Base-by-base conservation (phyloP, 2,888 invertebrate species). In the Tetheella fluctuosa region DNA sequence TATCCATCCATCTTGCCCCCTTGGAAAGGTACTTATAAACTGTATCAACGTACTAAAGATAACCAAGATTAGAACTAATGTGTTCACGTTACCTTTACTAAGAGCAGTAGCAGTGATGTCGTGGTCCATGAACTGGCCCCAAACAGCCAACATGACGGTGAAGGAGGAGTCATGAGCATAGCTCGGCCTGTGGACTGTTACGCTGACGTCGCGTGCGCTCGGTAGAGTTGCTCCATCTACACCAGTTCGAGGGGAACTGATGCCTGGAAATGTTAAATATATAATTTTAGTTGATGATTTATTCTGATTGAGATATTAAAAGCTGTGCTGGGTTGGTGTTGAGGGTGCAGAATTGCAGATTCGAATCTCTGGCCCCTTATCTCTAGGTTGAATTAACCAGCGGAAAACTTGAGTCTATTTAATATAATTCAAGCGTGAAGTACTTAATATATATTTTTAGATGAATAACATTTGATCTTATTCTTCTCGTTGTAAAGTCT, bases 91-190 rank as follows among this genome's bases (percentile, higher is more conserved):
- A 88, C 96, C 96, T 78, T 95, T 95, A 71, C 95, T 96, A 8
- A 96, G 87, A 0, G 97, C 97, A 0, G 97, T 97, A 7, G 97
- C 96, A 0, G 97, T 97, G 60, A 98, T 95, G 70, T 98, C 98
- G 71, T 98, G 97, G 84, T 97, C 97, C 15, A 98, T 79, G 85
- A 98, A 97, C 89, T 98, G 97, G 0, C 97, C 98, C 94, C 97
- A 98, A 5, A 97, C 96, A 0, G 97, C 97, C 64, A 97, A 83
- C 96, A 98, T 96, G 0, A 97, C 96, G 0, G 97, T 96, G 81
- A 97, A 97, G 68, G 95, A 91, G 0, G 95, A 95, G 84, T 97
- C 97, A 56, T 95, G 95, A 42, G 94, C 94, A 77, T 96, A 96
- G 66, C 95, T 94, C 0, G 97, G 95, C 0, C 96, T 93, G 83